These are phyloP conservation scores for Magallana ariakensis DNA, from an alignment of 1,140 invertebrate species.

Conservation along the genomic window DNA sequence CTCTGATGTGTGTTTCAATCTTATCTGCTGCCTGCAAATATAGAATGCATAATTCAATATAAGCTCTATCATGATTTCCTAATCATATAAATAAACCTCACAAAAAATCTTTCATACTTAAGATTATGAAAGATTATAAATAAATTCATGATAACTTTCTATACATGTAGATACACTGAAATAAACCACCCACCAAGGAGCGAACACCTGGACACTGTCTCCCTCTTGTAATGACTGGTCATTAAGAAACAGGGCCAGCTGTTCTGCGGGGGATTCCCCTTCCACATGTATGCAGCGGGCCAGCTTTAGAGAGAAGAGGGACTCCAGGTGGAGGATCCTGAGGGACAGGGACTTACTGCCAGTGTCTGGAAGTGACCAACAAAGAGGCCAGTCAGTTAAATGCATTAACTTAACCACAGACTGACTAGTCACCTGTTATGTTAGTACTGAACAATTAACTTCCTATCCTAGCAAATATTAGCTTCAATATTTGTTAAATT, in stretches of 20 bases:
- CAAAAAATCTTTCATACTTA: not conserved
- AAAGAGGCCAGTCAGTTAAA: not conserved
- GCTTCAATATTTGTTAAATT: too few species aligned
- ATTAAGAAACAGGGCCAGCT: not conserved
- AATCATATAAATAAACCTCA: too few species aligned
- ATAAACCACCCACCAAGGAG: constrained; percentile 44
- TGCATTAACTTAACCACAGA: too few species aligned
- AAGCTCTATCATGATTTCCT: not conserved
- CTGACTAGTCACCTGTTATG: too few species aligned
- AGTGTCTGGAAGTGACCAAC: constrained; percentile 8
- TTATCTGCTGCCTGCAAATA: constrained; percentile 51
- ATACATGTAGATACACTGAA: too few species aligned
- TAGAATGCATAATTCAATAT: not conserved
- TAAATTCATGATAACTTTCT: too few species aligned
- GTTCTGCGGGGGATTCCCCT: constrained; percentile 27
- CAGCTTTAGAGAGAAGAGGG: constrained; percentile 50
- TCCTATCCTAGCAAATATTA: too few species aligned
- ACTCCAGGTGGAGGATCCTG: constrained; percentile 42
- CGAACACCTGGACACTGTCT: constrained; percentile 41
- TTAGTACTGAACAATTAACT: too few species aligned
- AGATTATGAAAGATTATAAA: not conserved
- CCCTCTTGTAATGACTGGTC: constrained; percentile 36
- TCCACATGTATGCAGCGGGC: constrained; percentile 40
- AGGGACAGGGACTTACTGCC: constrained; percentile 35
- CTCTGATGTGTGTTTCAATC: constrained; percentile 30